Evolutionary conservation across 2,797 vertebrate species (phyloP).

Genomic region (Pseudochromis fuscus): DNA sequence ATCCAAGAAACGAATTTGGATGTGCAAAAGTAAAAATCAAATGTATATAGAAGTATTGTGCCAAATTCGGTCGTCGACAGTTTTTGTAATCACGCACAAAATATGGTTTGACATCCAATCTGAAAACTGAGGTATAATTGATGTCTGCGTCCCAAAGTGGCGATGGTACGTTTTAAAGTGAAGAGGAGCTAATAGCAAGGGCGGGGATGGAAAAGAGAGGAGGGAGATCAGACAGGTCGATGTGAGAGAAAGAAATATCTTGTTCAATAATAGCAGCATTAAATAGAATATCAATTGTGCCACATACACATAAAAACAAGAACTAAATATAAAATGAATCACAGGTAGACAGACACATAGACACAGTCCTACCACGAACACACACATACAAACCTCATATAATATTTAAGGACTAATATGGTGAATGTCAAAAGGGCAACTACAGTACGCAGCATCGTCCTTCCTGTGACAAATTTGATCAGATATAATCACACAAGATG

Average conservation of each 20-base stretch:
- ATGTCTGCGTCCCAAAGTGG: not conserved
- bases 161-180: slow-evolving; percentile 5
- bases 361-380: not conserved
- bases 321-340: too few relatives aligned
- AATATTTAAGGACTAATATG: slow-evolving; percentile 27
- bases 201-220: not conserved
- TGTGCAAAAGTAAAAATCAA: slow-evolving; percentile 2
- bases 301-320: not conserved
- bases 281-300: not conserved
- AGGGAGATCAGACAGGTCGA: slow-evolving; percentile 14
- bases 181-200: slow-evolving; percentile 1
- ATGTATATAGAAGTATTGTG: not conserved
- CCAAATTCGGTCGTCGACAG: not conserved
- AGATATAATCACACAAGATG: slow-evolving; percentile 13
- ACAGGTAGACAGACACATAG: not conserved
- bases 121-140: slow-evolving; percentile 12
- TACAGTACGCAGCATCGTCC: not conserved
- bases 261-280: not conserved
- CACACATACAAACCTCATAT: not conserved
- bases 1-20: slow-evolving; percentile 5
- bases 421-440: slow-evolving; percentile 25
- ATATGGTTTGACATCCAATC: not conserved
- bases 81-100: not conserved
- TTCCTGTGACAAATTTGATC: slow-evolving; percentile 16
- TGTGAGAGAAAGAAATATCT: not conserved